Base-by-base conservation (phyloP, 2,888 invertebrate genomes). In the Bibio marci region DNA sequence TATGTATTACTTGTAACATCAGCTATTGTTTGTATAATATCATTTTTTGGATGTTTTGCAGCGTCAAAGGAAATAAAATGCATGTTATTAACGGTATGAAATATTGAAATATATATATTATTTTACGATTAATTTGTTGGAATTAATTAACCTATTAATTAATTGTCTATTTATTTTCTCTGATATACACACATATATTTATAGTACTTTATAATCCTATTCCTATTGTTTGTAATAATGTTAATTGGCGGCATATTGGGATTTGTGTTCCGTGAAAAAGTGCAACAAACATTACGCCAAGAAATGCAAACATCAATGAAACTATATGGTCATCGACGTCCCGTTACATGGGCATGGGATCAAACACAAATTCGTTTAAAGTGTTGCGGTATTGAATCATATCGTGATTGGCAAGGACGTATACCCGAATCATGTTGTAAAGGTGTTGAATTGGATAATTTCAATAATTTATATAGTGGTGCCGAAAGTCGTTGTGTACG, bases 61-160 rank as follows among this genome's bases (percentile, higher is more conserved):
- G 88, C 92, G n/a, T 77, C 85, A 34, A 85, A 81, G 57, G 92
- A 94, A 69, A 80, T 91, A 54, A 82, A 87, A 61, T 92, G 91
- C 62, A 80, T 94, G 76, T 72, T 94, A 35, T 70, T 91, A 41
- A 83, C 83, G 66, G 91, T 91, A 64, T 68, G 75, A 64, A 41
- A 40, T 36, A 27, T 4, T 18, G 18, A 18, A 17, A 33, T 18
- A 18, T 22, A 22, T 22, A 4, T 8, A 22, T n/a, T n/a, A 6
- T 30, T 6, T 14, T 8, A 13, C 15, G 13, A 32, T 32, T 4
- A 30, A 30, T 10, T 8, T 15, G 10, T 14, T 12, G 5, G 15
- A 4, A 14, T 22, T 17, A 22, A n/a, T 14, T 33, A 18, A n/a
- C n/a, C 27, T 30, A 7, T 18, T 5, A 6, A 18, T 42, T 38